phyloP scores from a whole-genome alignment of 1,140 invertebrate genomes.

The Venustaconcha ellipsiformis region DNA sequence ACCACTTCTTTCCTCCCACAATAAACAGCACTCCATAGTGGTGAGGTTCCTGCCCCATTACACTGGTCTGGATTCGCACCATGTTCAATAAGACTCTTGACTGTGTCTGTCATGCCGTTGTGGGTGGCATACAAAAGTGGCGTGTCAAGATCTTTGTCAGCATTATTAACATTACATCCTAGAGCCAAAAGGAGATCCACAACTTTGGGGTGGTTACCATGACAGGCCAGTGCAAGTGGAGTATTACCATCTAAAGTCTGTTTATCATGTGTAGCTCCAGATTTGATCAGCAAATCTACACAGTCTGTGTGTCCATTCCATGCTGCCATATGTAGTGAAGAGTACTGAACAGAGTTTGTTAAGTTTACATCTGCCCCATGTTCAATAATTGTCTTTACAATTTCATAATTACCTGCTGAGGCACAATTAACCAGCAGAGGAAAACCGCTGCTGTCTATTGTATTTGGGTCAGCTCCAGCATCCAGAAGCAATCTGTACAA shows the following conservation, averaged over 20 bases:
- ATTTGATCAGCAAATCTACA: slow-evolving; percentile 36
- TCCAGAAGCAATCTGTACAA: slow-evolving; percentile 31
- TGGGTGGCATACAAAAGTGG: slow-evolving; percentile 57
- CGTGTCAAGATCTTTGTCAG: slow-evolving; percentile 58
- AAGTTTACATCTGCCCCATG: slow-evolving; percentile 39
- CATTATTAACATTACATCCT: slow-evolving; percentile 58
- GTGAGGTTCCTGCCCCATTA: slow-evolving; percentile 47
- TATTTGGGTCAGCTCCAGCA: slow-evolving; percentile 51
- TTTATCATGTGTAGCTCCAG: slow-evolving; percentile 42
- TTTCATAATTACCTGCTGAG: slow-evolving; percentile 32
- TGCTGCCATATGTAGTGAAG: slow-evolving; percentile 52
- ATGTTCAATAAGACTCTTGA: slow-evolving; percentile 40
- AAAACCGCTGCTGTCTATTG: slow-evolving; percentile 26
- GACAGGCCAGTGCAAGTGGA: slow-evolving; percentile 53
- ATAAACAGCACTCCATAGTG: slow-evolving; percentile 61
- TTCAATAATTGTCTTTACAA: slow-evolving; percentile 39
- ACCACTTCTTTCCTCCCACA: slow-evolving; percentile 39
- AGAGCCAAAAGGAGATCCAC: slow-evolving; percentile 49
- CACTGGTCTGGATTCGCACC: slow-evolving; percentile 53
- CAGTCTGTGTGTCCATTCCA: slow-evolving; percentile 50
- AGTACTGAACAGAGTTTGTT: slow-evolving; percentile 39
- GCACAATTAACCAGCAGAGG: slow-evolving; percentile 45
- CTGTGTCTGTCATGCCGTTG: slow-evolving; percentile 48
- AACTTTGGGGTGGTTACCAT: slow-evolving; percentile 41
- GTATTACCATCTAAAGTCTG: slow-evolving; percentile 52